A percentile compares a stretch with the other conserved stretches of the same genome.
Evolutionary conservation across 2,888 invertebrate genomes (phyloP).

Genomic region (Phengaris arion): DNA sequence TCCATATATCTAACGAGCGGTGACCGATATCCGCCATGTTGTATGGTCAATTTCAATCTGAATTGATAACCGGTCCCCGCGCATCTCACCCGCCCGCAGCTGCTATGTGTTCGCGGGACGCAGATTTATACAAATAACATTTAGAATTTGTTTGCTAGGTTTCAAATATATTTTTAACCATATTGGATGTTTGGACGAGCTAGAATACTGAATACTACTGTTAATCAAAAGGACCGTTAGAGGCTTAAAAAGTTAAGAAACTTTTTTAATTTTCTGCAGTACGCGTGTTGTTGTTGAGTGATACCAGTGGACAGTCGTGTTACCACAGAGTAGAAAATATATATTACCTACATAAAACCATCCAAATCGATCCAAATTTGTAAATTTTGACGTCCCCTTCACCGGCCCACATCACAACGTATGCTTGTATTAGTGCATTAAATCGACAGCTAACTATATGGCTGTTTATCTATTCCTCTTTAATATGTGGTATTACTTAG

Average conservation of each 20-base stretch:
- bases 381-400: too few species aligned
- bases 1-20: background rate
- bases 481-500: too few species aligned
- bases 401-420: too few species aligned
- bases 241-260: background rate
- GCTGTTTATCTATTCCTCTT: too few species aligned
- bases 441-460: too few species aligned
- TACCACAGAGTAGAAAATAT: too few species aligned
- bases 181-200: background rate
- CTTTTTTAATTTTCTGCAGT: background rate
- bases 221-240: background rate
- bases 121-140: constrained; percentile 19
- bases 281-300: background rate
- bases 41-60: constrained; percentile 5
- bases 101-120: constrained; percentile 5
- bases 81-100: background rate
- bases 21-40: background rate
- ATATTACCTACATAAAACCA: too few species aligned
- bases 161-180: background rate
- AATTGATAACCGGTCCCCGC: background rate
- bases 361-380: too few species aligned
- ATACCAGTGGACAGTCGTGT: too few species aligned
- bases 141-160: constrained; percentile 2
- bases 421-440: too few species aligned
- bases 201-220: background rate